These are phyloP conservation scores for Drosophila pseudotakahashii DNA, from an alignment of 2,888 invertebrate genomes.

Conservation along the genomic window DNA sequence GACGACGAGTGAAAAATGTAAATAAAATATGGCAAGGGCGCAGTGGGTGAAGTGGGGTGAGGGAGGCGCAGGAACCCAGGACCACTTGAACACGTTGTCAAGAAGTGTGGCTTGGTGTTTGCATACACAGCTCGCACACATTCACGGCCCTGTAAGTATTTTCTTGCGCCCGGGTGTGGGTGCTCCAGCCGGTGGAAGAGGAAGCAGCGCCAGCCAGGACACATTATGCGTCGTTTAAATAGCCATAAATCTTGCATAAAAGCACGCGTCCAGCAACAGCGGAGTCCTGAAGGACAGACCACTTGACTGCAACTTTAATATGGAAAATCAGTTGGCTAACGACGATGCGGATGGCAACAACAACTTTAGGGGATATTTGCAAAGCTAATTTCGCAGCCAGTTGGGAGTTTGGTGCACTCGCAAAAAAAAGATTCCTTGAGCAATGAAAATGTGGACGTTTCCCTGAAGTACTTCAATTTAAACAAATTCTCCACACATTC, in stretches of 20 bases:
- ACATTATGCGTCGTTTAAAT: constrained; percentile 81
- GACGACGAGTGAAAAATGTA: constrained; percentile 77
- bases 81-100: constrained; percentile 79
- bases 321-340: constrained; percentile 72
- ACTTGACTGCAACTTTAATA: constrained; percentile 74
- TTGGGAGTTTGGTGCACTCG: constrained; percentile 48
- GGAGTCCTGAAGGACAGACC: constrained; percentile 22
- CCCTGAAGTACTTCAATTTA: background rate
- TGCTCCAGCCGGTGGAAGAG: constrained; percentile 52
- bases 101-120: constrained; percentile 46
- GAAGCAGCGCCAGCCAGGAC: constrained; percentile 53
- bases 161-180: constrained; percentile 44
- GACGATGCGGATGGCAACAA: constrained; percentile 43
- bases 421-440: background rate
- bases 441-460: background rate
- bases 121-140: constrained; percentile 14
- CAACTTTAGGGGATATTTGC: constrained; percentile 79
- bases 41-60: constrained; percentile 23
- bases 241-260: constrained; percentile 82
- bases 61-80: constrained; percentile 42
- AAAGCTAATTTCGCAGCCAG: constrained; percentile 82
- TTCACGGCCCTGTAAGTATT: constrained; percentile 32
- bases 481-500: no score
- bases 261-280: constrained; percentile 57
- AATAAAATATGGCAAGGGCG: constrained; percentile 71